These are phyloP conservation scores for Lacanobia wlatinum DNA, from an alignment of 2,888 invertebrate genomes.

Conservation along the genomic window DNA sequence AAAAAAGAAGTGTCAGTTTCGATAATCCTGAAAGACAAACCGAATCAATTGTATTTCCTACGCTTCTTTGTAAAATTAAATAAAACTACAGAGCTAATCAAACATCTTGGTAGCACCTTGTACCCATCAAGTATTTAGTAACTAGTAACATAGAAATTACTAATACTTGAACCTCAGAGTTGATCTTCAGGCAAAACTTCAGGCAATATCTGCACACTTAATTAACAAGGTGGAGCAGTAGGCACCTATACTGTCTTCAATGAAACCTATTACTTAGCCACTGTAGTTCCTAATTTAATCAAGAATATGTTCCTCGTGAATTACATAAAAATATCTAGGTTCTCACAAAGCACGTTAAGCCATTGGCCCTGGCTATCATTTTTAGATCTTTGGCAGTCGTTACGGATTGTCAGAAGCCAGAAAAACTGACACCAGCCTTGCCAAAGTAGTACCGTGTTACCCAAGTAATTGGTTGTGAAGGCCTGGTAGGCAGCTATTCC, in stretches of 20 bases:
- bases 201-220: conserved; percentile 36
- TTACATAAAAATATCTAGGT: no score
- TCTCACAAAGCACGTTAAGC: no score
- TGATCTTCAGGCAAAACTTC: conserved; percentile 45
- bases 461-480: no score
- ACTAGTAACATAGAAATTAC: conserved; percentile 7
- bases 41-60: not conserved
- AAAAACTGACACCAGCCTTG: no score
- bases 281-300: not conserved
- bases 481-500: no score
- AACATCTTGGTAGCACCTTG: conserved; percentile 1
- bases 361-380: no score
- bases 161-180: conserved; percentile 36
- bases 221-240: not conserved
- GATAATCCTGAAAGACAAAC: no score
- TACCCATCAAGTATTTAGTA: conserved; percentile 16
- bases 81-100: not conserved
- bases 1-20: no score
- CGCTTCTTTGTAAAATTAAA: not conserved
- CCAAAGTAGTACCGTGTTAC: no score
- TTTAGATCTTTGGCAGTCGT: no score
- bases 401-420: no score
- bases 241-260: not conserved
- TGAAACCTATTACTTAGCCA: not conserved
- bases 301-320: no score